These are phyloP conservation scores for Typhlomys cinereus DNA, from an alignment of 2,113 vertebrate species.

Conservation along the genomic window DNA sequence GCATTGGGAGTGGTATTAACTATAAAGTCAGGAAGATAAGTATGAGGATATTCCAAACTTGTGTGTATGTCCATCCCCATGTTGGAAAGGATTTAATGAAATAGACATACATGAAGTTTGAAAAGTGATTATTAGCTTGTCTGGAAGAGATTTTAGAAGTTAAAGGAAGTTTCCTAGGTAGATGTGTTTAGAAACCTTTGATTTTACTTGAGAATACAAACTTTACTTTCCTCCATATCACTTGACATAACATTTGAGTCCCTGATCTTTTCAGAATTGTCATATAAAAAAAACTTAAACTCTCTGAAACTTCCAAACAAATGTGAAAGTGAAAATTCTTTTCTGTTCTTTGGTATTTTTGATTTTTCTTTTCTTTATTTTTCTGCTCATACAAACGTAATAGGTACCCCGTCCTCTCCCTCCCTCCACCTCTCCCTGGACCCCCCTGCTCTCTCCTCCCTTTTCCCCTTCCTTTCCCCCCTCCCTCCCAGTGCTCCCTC, in stretches of 20 bases:
- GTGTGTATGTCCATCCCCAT: not conserved
- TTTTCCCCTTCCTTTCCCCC: too few relatives aligned
- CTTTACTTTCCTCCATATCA: not conserved
- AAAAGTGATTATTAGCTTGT: not conserved
- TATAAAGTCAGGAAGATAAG: not conserved
- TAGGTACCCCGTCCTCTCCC: too few relatives aligned
- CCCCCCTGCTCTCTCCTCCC: too few relatives aligned
- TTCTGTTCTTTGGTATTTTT: not conserved
- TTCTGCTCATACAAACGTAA: too few relatives aligned
- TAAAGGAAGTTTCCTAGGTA: not conserved
- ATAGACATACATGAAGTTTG: not conserved
- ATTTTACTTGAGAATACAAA: not conserved
- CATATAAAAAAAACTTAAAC: not conserved
- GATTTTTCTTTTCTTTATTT: not conserved
- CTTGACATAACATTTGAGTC: not conserved
- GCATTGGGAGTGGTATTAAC: not conserved
- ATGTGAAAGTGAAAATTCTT: not conserved
- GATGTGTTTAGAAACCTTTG: not conserved
- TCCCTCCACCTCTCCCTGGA: too few relatives aligned
- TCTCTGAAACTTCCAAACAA: not conserved
- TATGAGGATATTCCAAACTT: not conserved
- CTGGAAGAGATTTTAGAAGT: not conserved
- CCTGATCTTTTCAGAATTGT: slow-evolving; percentile 5
- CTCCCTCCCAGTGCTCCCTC: too few relatives aligned
- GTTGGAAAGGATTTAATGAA: not conserved